Evolutionary conservation across 1,140 invertebrate genomes (phyloP), one percentile per base, ranked within the genome.

Genomic region (Lepidotrigona ventralis): DNA sequence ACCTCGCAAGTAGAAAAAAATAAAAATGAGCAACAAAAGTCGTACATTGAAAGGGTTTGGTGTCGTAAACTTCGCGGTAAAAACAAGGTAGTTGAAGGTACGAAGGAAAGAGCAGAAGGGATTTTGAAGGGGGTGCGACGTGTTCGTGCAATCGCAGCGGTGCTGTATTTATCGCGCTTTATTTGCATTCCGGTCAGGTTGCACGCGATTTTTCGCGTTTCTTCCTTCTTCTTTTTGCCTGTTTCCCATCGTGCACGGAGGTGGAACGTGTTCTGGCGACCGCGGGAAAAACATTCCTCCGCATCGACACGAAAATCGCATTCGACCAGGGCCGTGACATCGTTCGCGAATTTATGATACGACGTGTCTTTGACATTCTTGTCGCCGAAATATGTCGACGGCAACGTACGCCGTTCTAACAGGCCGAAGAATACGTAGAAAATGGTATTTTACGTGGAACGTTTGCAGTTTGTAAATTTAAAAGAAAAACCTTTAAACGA

Each of bases 101-200:
- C 0, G 63, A 19, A 53, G 33, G 51, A 54, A 46, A 58, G 21
- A 2, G 56, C 8, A 21, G 51, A 66, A 39, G 51, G 64, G 51
- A 75, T 70, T 71, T 69, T 70, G 46, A 29, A 39, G 9, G 39
- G 39, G 39, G 39, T 46, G 39, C 58, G 70, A 77, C 72, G 46
- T 73, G 63, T 51, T 33, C 17, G 29, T 75, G 88, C 69, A 89
- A 87, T 90, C 79, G 86, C 73, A 73, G 73, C 74, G 15, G 54
- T 56, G 66, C 66, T 83, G 79, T 86, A 90, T 89, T 88, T 89
- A 89, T 89, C 84, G 78, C 81, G 46, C 86, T 90, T 89, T 90
- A 90, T 90, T 90, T 90, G 84, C 90, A 90, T 90, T 90, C 87
- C 54, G 60, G 60, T 9, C 71, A 60, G 53, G 81, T 83, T 75